Percentiles rank a stretch among this genome's conserved stretches.
Conservation (phyloP, 2,888 invertebrate genomes). For the Brachyptera risi region DNA sequence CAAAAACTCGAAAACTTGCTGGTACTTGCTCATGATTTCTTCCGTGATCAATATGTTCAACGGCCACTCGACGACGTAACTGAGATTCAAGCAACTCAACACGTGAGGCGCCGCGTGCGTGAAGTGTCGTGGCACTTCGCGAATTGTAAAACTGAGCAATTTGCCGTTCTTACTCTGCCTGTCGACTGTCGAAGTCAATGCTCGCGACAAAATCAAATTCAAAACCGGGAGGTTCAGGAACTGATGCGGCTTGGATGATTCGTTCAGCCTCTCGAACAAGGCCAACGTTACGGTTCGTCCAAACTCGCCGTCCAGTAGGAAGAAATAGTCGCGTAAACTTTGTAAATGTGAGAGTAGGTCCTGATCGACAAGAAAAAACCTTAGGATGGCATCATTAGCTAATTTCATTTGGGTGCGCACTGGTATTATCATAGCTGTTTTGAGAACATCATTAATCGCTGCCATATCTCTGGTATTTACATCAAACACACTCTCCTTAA, state of each 20-base stretch:
- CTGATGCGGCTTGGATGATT: conserved; percentile 60
- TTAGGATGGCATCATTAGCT: conserved; percentile 67
- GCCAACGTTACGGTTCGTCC: conserved; percentile 66
- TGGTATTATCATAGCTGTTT: conserved; percentile 64
- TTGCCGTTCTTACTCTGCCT: conserved; percentile 4
- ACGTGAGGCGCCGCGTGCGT: conserved; percentile 52
- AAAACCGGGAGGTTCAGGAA: conserved; percentile 65
- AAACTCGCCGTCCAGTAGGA: conserved; percentile 76
- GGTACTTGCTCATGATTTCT: conserved; percentile 61
- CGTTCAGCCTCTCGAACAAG: conserved; percentile 61
- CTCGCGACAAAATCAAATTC: conserved; percentile 64
- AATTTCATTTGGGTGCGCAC: conserved; percentile 63
- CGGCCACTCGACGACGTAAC: conserved; percentile 72
- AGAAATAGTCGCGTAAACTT: conserved; percentile 72
- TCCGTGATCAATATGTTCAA: conserved; percentile 70
- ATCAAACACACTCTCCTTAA: neutral
- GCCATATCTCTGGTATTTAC: neutral
- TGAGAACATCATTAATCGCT: conserved; percentile 46
- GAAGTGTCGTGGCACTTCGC: conserved; percentile 13
- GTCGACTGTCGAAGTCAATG: conserved; percentile 57
- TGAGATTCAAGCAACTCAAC: conserved; percentile 62
- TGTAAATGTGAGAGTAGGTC: conserved; percentile 67
- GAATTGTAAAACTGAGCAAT: conserved; percentile 21
- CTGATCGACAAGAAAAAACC: conserved; percentile 61
- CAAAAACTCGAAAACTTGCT: conserved; percentile 70